phyloP scores from a whole-genome alignment of 1,140 invertebrate species.

The Cepaea nemoralis region DNA sequence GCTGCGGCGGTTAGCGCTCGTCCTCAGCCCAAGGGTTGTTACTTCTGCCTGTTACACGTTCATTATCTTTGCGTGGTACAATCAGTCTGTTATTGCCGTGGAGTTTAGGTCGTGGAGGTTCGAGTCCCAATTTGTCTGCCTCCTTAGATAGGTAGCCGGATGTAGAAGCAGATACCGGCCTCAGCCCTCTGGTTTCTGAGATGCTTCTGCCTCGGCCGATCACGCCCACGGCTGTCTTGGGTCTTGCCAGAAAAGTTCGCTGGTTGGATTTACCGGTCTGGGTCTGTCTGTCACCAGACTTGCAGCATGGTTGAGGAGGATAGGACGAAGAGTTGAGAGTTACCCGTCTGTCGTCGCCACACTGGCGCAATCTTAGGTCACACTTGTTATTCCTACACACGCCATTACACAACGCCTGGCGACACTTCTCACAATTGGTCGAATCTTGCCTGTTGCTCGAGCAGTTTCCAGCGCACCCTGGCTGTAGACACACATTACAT shows the following conservation, averaged over 20 bases:
- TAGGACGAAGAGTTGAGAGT: conserved; percentile 27
- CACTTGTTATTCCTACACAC: conserved; percentile 59
- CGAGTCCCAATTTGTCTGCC: conserved; percentile 61
- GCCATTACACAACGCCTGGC: conserved; percentile 57
- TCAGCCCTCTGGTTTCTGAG: conserved; percentile 52
- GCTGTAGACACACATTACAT: conserved; percentile 61
- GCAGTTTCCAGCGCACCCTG: conserved; percentile 65
- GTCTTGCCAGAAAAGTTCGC: conserved; percentile 58
- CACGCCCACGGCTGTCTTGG: conserved; percentile 59
- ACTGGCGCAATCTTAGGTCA: conserved; percentile 61
- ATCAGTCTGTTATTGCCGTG: conserved; percentile 44
- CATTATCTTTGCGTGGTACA: conserved; percentile 56
- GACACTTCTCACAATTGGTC: conserved; percentile 54
- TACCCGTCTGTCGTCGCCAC: conserved; percentile 48
- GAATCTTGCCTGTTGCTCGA: conserved; percentile 55
- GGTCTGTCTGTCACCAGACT: conserved; percentile 57
- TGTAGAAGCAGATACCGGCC: conserved; percentile 48
- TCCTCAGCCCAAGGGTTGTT: too few relatives aligned
- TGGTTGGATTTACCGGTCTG: conserved; percentile 65
- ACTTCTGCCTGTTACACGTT: conserved; percentile 59
- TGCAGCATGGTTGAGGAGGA: conserved; percentile 52
- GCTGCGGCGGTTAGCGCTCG: background rate
- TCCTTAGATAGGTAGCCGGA: conserved; percentile 45
- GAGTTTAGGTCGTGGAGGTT: conserved; percentile 44
- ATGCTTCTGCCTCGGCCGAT: conserved; percentile 56